Conservation (phyloP, 2,797 vertebrate genomes). For the Knipowitschia caucasica region DNA sequence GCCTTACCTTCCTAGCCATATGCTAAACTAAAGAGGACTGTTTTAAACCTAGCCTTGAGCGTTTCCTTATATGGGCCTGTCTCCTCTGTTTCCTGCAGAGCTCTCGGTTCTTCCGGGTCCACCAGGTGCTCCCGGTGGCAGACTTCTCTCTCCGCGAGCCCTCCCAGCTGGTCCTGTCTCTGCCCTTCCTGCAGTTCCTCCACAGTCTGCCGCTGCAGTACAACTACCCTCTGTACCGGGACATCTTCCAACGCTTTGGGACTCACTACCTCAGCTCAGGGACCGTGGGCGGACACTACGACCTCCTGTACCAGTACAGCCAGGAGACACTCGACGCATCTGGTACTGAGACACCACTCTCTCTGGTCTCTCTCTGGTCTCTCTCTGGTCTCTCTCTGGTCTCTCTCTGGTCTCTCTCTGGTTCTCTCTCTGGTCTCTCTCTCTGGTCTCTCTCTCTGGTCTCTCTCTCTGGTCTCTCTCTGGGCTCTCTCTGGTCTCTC, state of each 20-base stretch:
- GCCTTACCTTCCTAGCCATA: no score
- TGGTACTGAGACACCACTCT: slow-evolving; percentile 70
- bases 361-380: no score
- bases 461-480: no score
- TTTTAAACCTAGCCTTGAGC: no score
- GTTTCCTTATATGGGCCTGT: no score
- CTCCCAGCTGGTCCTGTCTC: slow-evolving; percentile 78
- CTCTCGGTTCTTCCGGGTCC: slow-evolving; percentile 85
- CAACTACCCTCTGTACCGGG: slow-evolving; percentile 88
- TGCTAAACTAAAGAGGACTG: no score
- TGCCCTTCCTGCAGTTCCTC: slow-evolving; percentile 83
- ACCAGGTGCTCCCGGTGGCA: slow-evolving; percentile 84
- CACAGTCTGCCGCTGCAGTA: slow-evolving; percentile 87
- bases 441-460: no score
- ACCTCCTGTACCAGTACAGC: slow-evolving; percentile 90
- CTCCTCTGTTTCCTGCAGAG: slow-evolving; percentile 64
- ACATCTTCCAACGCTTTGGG: slow-evolving; percentile 88
- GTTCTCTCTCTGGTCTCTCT: no score
- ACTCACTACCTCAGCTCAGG: slow-evolving; percentile 91
- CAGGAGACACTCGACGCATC: slow-evolving; percentile 79
- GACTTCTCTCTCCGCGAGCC: slow-evolving; percentile 80
- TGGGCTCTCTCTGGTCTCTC: no score
- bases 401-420: no score
- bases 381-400: no score
- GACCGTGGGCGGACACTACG: slow-evolving; percentile 86